Evolutionary conservation across 2,888 invertebrate genomes (phyloP).

Genomic region (Sarcophaga caerulescens): DNA sequence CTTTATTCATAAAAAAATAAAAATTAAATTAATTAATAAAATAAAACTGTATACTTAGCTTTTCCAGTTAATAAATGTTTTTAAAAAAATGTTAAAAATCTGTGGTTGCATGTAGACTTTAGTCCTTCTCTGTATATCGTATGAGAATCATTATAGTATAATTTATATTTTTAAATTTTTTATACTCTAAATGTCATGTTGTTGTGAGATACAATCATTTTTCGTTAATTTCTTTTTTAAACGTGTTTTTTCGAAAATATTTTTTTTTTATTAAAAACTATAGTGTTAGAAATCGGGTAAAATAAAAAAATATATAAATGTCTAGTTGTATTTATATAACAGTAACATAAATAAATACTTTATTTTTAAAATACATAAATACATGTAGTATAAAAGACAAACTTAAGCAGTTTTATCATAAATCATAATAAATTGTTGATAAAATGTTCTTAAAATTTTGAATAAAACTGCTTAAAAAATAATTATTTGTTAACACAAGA

Average conservation of each 20-base stretch:
- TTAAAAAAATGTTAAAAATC: too few relatives aligned
- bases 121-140: too few relatives aligned
- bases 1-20: too few relatives aligned
- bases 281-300: slow-evolving; percentile 24
- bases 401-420: slow-evolving; percentile 37
- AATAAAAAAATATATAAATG: slow-evolving; percentile 49
- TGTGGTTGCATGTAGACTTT: too few relatives aligned
- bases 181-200: slow-evolving; percentile 72
- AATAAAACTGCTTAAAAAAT: slow-evolving; percentile 37
- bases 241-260: slow-evolving; percentile 50
- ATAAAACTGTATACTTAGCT: too few relatives aligned
- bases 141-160: background rate
- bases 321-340: slow-evolving; percentile 40
- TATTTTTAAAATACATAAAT: too few relatives aligned
- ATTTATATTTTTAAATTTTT: background rate
- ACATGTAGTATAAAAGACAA: background rate
- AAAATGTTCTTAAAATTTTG: background rate
- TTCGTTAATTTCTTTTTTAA: slow-evolving; percentile 52
- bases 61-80: too few relatives aligned
- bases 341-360: too few relatives aligned
- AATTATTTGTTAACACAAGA: slow-evolving; percentile 73
- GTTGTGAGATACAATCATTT: slow-evolving; percentile 81
- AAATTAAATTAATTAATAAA: too few relatives aligned
- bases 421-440: slow-evolving; percentile 6
- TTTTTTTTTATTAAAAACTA: slow-evolving; percentile 28